Percentiles rank a stretch among this genome's conserved stretches.
phyloP scores from a whole-genome alignment of 1,140 invertebrate species.

The Sipha flava region DNA sequence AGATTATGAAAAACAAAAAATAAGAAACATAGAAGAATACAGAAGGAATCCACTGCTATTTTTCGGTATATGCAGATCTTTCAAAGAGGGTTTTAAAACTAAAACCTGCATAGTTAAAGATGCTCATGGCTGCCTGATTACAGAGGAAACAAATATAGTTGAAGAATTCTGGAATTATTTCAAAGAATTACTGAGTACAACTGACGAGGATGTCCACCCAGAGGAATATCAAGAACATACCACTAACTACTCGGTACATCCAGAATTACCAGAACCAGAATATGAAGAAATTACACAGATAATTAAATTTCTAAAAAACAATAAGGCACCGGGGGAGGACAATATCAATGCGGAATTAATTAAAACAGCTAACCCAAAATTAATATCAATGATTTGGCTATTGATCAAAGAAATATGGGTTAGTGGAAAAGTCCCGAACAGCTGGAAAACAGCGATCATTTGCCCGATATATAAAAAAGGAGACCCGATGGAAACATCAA shows the following conservation, averaged over 20 bases:
- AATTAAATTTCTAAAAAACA: neutral
- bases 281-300: neutral
- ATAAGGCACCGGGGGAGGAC: neutral
- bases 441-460: neutral
- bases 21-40: neutral
- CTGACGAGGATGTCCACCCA: neutral
- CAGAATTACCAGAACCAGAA: neutral
- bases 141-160: neutral
- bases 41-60: neutral
- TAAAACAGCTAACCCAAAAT: neutral
- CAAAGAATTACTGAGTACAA: neutral
- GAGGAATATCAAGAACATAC: neutral
- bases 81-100: neutral
- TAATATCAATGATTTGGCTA: neutral
- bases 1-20: neutral
- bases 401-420: neutral
- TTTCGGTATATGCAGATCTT: neutral
- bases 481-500: neutral
- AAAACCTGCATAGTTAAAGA: neutral
- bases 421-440: neutral
- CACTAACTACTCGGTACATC: neutral
- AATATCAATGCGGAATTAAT: neutral
- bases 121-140: neutral
- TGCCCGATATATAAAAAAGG: too few relatives aligned
- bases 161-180: neutral